Base-by-base conservation (phyloP, 2,797 vertebrate species). In the Ctenopoma multispine region DNA sequence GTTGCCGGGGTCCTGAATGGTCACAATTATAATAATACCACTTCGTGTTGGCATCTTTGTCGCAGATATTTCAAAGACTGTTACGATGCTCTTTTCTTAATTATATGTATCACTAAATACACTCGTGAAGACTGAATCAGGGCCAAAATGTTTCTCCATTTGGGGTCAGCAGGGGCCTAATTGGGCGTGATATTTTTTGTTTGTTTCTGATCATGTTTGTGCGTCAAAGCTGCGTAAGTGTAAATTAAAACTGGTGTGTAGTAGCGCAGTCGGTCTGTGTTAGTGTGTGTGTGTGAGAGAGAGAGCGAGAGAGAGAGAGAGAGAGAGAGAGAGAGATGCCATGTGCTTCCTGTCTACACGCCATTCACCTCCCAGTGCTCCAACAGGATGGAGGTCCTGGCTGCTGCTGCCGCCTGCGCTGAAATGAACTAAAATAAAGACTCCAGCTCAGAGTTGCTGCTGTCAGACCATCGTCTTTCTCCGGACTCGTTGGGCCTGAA, bases 291-390 rank as follows among this genome's bases (percentile, higher is more conserved):
- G 57, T 36, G 46, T 40, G 13, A 50, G 56, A 23, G 60, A 18
- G 53, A 5, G 63, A 7, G 67, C 17, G 72, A 15, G 58, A n/a
- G 59, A 56, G 70, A 21, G 71, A n/a, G 77, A 7, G 80, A 47
- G 67, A 21, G 80, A 24, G 51, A 23, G 79, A 43, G 91, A 83
- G 93, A 87, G 92, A 92, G 84, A 87, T 89, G 89, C 93, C 93
- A 94, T 92, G 93, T 93, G 94, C 92, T 92, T 94, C 93, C 90
- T 92, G 90, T 90, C 80, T 90, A 17, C 80, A 47, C 68, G 86
- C 89, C 90, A 91, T 82, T 93, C 90, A 91, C 91, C 91, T 93
- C 76, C 87, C 89, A 81, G 81, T 87, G 88, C 88, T 85, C 86
- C 88, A 78, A 61, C 89, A 81, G 91, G 92, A 94, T 94, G 91